phyloP scores from a whole-genome alignment of 2,888 invertebrate genomes.

The Mesoligia furuncula region DNA sequence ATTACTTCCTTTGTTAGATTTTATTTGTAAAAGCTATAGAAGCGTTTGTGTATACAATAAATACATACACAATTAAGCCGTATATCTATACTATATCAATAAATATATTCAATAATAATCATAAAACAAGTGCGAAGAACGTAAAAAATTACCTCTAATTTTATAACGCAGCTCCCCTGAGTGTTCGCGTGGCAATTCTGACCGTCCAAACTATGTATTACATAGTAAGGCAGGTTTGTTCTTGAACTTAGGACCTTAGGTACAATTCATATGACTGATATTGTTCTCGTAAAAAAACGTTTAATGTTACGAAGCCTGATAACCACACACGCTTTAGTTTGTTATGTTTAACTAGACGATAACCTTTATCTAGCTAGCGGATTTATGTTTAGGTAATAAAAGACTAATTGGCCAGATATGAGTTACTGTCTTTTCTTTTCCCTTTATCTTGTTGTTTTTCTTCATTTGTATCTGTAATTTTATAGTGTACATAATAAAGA shows the following conservation, averaged over 20 bases:
- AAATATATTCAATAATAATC: too few species aligned
- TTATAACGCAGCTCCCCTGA: not conserved
- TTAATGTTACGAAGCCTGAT: slow-evolving; percentile 14
- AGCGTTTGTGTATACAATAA: too few species aligned
- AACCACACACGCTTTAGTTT: slow-evolving; percentile 21
- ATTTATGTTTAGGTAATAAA: slow-evolving; percentile 26
- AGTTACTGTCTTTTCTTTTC: slow-evolving; percentile 5
- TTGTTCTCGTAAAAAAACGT: slow-evolving; percentile 15
- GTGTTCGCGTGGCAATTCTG: not conserved
- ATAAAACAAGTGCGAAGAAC: too few species aligned
- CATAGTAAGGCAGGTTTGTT: not conserved
- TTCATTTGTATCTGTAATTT: too few species aligned
- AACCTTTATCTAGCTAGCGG: slow-evolving; percentile 34
- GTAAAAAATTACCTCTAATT: not conserved
- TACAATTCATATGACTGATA: slow-evolving; percentile 6
- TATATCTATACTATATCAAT: too few species aligned
- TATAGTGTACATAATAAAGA: too few species aligned
- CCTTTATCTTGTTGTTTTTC: not conserved
- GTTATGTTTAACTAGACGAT: slow-evolving; percentile 34
- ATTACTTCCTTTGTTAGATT: too few species aligned
- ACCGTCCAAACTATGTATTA: not conserved
- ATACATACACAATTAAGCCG: too few species aligned
- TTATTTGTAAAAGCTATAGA: too few species aligned
- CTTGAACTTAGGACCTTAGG: not conserved
- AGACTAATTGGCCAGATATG: slow-evolving; percentile 22